Evolutionary conservation across 2,797 vertebrate genomes (phyloP).

Genomic region (Lacerta bilineata): DNA sequence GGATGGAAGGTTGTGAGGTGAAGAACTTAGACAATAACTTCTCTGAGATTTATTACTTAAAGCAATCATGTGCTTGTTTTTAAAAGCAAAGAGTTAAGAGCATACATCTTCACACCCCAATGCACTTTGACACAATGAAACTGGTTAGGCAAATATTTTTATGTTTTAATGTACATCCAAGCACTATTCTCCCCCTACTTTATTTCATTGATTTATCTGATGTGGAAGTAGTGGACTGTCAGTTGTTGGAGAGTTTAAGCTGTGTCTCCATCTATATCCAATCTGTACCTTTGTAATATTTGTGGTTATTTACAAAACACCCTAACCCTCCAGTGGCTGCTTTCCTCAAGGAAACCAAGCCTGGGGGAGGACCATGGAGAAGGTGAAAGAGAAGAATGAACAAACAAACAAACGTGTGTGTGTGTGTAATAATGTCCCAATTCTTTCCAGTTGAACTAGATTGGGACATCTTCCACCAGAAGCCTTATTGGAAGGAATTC

Average conservation of each 20-base stretch:
- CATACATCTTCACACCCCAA: background rate
- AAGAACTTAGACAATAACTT: background rate
- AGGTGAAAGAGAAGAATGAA: no score
- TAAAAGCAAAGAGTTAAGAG: background rate
- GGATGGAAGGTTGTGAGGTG: background rate
- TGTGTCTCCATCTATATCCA: background rate
- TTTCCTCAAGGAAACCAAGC: background rate
- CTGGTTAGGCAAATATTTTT: background rate
- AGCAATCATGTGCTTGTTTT: no score
- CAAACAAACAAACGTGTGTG: no score
- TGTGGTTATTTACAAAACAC: background rate
- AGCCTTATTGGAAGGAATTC: slow-evolving; percentile 97
- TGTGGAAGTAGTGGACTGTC: no score
- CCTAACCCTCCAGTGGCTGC: background rate
- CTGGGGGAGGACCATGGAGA: background rate
- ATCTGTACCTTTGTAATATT: background rate
- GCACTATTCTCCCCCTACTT: no score
- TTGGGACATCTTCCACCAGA: slow-evolving; percentile 86
- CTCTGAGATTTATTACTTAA: background rate
- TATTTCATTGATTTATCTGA: background rate
- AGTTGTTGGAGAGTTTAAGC: background rate
- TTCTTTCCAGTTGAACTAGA: slow-evolving; percentile 89
- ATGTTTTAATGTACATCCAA: background rate
- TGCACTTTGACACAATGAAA: background rate
- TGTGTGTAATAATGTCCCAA: background rate